Conservation (phyloP, 2,888 invertebrate species). For the Oscheius sp. region DNA sequence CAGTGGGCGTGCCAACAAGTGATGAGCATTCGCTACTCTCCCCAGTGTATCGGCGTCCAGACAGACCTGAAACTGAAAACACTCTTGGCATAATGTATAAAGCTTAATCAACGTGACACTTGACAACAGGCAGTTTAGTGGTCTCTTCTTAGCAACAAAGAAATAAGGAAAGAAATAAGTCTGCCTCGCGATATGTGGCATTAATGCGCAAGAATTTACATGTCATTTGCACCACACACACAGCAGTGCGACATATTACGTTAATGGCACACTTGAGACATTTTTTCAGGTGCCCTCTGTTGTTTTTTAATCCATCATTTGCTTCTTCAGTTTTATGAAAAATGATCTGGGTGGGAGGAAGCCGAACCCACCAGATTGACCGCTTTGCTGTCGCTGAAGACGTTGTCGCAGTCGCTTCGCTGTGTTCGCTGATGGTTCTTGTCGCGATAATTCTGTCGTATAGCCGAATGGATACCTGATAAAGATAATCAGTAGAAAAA, state of each 20-base stretch:
- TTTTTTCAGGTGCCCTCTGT: constrained; percentile 10
- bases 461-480: constrained; percentile 68
- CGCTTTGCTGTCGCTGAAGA: constrained; percentile 67
- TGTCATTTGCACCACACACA: constrained; percentile 28
- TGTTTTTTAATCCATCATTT: background rate
- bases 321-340: background rate
- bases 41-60: constrained; percentile 41
- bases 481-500: background rate
- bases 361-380: constrained; percentile 54
- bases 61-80: constrained; percentile 26
- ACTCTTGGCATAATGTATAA: constrained; percentile 1
- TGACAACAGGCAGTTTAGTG: background rate
- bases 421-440: constrained; percentile 67
- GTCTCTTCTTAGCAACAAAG: constrained; percentile 12
- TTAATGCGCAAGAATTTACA: constrained; percentile 25
- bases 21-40: constrained; percentile 69
- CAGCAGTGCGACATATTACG: constrained; percentile 23
- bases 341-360: background rate
- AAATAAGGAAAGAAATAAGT: background rate
- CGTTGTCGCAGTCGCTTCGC: constrained; percentile 68
- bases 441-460: constrained; percentile 63
- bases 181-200: constrained; percentile 11
- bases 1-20: constrained; percentile 68
- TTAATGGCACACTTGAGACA: constrained; percentile 19
- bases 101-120: background rate